These are phyloP conservation scores for Diarsia dahlii DNA, from an alignment of 2,888 invertebrate species.

Conservation along the genomic window DNA sequence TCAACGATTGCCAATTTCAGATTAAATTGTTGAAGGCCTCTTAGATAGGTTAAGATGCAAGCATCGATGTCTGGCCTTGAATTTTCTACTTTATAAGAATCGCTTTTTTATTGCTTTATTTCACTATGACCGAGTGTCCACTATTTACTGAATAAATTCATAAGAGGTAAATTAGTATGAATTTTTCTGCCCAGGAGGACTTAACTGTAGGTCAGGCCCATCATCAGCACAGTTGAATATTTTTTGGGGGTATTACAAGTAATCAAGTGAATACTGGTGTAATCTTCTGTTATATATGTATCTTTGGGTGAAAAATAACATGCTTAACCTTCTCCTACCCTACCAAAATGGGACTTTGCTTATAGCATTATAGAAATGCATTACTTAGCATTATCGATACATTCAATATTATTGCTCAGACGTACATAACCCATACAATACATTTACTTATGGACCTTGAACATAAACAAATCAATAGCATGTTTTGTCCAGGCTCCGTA, in stretches of 20 bases:
- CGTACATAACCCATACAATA: no score
- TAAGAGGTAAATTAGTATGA: no score
- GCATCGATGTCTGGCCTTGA: background rate
- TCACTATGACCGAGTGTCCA: no score
- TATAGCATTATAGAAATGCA: background rate
- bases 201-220: no score
- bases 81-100: background rate
- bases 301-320: no score
- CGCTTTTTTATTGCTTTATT: no score
- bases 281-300: no score
- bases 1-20: slow-evolving; percentile 11
- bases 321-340: no score
- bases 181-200: no score
- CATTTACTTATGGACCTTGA: no score
- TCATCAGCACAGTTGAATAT: background rate
- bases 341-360: background rate
- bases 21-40: background rate
- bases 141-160: no score
- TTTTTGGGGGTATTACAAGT: background rate
- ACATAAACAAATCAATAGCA: slow-evolving; percentile 48
- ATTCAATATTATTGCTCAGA: background rate
- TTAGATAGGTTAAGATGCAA: background rate
- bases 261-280: background rate
- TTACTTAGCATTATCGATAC: background rate
- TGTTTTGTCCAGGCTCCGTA: slow-evolving; percentile 60